Conservation (phyloP, 2,888 invertebrate genomes). For the Aricia artaxerxes region DNA sequence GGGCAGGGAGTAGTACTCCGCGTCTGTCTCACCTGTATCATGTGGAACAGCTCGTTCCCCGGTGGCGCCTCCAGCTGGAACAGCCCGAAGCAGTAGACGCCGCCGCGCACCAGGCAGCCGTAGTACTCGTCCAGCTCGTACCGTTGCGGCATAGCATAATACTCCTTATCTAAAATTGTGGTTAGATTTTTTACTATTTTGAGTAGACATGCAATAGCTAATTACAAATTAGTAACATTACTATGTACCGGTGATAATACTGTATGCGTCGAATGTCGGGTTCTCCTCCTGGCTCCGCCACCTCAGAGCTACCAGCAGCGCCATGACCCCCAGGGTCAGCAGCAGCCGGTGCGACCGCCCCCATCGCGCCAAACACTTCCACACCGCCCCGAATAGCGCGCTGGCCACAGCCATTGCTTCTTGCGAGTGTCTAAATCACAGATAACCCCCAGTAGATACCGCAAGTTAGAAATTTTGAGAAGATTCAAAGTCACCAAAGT, state of each 20-base stretch:
- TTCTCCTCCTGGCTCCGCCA: background rate
- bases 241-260: background rate
- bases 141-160: conserved; percentile 46
- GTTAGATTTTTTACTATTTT: too few relatives aligned
- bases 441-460: too few relatives aligned
- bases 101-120: too few relatives aligned
- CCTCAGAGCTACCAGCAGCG: background rate
- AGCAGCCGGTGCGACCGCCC: background rate
- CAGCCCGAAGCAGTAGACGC: conserved; percentile 33
- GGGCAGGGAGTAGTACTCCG: too few relatives aligned
- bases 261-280: background rate
- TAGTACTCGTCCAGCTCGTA: too few relatives aligned
- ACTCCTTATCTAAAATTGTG: conserved; percentile 45
- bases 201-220: too few relatives aligned
- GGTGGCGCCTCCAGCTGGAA: conserved; percentile 49
- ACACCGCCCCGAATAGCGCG: background rate
- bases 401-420: background rate
- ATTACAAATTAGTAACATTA: background rate
- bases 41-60: too few relatives aligned
- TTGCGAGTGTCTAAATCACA: background rate
- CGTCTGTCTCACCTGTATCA: too few relatives aligned
- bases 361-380: background rate
- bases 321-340: background rate
- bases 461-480: too few relatives aligned
- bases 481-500: too few relatives aligned